Conservation (phyloP, 2,797 vertebrate genomes). For the Benthosema pterotum region DNA sequence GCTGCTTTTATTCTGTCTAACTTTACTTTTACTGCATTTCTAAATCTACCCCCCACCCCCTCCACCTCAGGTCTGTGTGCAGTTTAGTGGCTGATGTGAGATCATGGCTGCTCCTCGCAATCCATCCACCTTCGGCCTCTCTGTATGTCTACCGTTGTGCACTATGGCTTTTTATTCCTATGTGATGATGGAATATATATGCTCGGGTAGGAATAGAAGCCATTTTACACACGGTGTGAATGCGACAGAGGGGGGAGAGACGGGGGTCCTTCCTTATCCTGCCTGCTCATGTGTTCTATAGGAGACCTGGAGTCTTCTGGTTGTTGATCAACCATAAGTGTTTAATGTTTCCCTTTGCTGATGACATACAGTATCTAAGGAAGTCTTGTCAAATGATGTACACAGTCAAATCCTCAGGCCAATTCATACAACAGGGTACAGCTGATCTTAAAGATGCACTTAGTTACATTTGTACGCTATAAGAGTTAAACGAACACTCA, state of each 20-base stretch:
- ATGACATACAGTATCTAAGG: slow-evolving; percentile 53
- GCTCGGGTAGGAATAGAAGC: slow-evolving; percentile 99
- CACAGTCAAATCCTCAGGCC: too few relatives aligned
- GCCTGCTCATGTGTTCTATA: slow-evolving; percentile 15
- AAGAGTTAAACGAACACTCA: too few relatives aligned
- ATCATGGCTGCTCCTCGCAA: slow-evolving; percentile 8
- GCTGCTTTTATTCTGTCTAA: slow-evolving; percentile 20
- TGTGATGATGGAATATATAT: slow-evolving; percentile 92
- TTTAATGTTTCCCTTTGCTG: slow-evolving; percentile 53
- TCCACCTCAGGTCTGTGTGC: slow-evolving; percentile 44
- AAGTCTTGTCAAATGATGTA: slow-evolving; percentile 48
- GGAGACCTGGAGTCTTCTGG: slow-evolving; percentile 38
- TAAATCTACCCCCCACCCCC: slow-evolving; percentile 12
- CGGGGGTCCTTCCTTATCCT: slow-evolving; percentile 13
- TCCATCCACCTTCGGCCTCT: slow-evolving; percentile 1
- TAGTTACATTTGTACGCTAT: too few relatives aligned
- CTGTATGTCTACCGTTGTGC: slow-evolving; percentile 86
- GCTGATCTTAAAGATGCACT: too few relatives aligned
- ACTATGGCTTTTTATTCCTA: slow-evolving; percentile 99
- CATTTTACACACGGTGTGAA: slow-evolving; percentile 96
- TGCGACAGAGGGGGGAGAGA: slow-evolving; percentile 73
- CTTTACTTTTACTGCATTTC: neutral
- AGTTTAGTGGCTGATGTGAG: slow-evolving; percentile 18
- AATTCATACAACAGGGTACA: too few relatives aligned
- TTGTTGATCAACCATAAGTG: slow-evolving; percentile 54